Conservation (phyloP, 2,888 invertebrate genomes). For the Macaria liturata region DNA sequence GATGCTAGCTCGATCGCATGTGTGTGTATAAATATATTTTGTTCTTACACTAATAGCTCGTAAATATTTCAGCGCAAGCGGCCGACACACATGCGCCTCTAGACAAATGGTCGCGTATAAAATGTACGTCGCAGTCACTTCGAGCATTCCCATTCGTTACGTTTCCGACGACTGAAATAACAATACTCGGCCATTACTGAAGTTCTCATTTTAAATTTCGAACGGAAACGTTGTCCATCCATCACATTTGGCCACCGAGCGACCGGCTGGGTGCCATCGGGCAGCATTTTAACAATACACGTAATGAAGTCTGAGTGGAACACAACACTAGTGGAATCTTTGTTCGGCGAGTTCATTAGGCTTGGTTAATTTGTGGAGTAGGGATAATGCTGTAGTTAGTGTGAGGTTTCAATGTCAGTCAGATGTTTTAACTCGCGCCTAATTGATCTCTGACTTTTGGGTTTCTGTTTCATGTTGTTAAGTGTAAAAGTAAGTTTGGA, state of each 20-base stretch:
- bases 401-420: constrained; percentile 28
- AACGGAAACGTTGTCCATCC: constrained; percentile 64
- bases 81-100: constrained; percentile 65
- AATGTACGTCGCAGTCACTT: constrained; percentile 70
- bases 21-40: constrained; percentile 46
- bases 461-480: constrained; percentile 20
- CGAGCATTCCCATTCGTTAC: constrained; percentile 71
- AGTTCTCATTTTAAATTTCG: constrained; percentile 50
- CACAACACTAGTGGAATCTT: constrained; percentile 39
- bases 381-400: constrained; percentile 27
- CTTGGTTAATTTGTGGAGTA: constrained; percentile 29
- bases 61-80: constrained; percentile 76
- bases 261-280: constrained; percentile 52
- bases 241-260: constrained; percentile 67
- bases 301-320: constrained; percentile 47
- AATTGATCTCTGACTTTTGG: constrained; percentile 25
- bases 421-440: constrained; percentile 24
- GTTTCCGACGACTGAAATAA: constrained; percentile 78
- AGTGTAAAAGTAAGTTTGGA: constrained; percentile 3
- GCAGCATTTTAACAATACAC: constrained; percentile 45
- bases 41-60: constrained; percentile 77
- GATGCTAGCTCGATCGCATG: constrained; percentile 40
- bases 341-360: constrained; percentile 31
- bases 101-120: constrained; percentile 77
- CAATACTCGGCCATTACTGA: constrained; percentile 64